phyloP scores from a whole-genome alignment of 2,888 invertebrate genomes.

The Chironomus tentans region DNA sequence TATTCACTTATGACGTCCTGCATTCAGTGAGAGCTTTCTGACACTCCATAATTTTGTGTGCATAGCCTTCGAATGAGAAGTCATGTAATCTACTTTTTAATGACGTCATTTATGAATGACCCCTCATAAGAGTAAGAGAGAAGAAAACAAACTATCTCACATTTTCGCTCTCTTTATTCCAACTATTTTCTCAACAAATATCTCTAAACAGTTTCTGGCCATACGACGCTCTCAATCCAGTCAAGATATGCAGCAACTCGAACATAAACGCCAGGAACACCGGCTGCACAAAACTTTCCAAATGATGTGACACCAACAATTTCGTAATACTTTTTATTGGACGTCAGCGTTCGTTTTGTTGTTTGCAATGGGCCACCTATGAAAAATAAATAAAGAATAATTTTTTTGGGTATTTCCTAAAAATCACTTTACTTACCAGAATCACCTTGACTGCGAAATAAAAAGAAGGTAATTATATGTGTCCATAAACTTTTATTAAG shows the following conservation, averaged over 20 bases:
- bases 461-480: not conserved
- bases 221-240: conserved; percentile 44
- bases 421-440: not conserved
- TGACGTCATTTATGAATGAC: no score
- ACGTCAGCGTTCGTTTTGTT: conserved; percentile 26
- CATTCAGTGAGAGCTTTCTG: no score
- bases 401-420: conserved; percentile 37
- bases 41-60: no score
- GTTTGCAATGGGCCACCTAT: conserved; percentile 45
- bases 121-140: not conserved
- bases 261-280: conserved; percentile 44
- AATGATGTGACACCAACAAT: conserved; percentile 45
- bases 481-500: not conserved
- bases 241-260: conserved; percentile 41
- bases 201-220: conserved; percentile 32
- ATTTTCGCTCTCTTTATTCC: no score
- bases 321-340: conserved; percentile 35
- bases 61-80: no score
- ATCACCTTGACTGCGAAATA: not conserved
- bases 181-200: no score
- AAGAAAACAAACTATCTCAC: no score
- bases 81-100: no score
- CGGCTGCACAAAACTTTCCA: conserved; percentile 43
- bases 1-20: no score
- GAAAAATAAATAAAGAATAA: conserved; percentile 31